Percentiles rank a stretch among this genome's conserved stretches.
Evolutionary conservation across 53 echinoderm and acorn worm species (phyloP).

Genomic region (Hippasteria phrygiana): DNA sequence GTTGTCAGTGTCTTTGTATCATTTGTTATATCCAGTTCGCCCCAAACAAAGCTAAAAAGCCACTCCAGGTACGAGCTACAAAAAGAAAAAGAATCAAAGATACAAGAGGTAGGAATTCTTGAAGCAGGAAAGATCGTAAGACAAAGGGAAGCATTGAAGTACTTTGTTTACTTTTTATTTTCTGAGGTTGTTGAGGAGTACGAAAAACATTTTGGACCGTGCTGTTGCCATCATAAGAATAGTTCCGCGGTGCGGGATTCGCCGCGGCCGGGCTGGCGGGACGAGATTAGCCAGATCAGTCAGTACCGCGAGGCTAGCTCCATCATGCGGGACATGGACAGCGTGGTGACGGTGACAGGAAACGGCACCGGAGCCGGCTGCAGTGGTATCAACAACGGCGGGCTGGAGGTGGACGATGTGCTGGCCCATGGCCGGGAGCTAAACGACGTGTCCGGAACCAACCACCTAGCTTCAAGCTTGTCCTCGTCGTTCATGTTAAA

Average conservation of each 20-base stretch:
- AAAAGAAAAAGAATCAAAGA: too few species aligned
- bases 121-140: too few species aligned
- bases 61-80: too few species aligned
- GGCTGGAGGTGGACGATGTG: conserved; percentile 46
- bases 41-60: too few species aligned
- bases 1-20: too few species aligned
- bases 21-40: too few species aligned
- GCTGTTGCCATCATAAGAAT: conserved; percentile 85
- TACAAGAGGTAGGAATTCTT: too few species aligned
- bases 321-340: conserved; percentile 78
- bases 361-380: conserved; percentile 34
- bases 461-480: conserved; percentile 58
- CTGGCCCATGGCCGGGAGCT: conserved; percentile 31
- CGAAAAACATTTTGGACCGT: conserved; percentile 79
- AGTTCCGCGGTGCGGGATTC: conserved; percentile 78
- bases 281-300: conserved; percentile 88
- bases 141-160: too few species aligned
- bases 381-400: conserved; percentile 53
- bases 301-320: conserved; percentile 73
- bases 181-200: conserved; percentile 84
- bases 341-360: conserved; percentile 67
- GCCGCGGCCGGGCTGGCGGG: conserved; percentile 88
- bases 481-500: conserved; percentile 82
- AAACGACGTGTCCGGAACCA: conserved; percentile 24
- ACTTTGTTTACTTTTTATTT: neutral